These are phyloP conservation scores for Saxidomus purpurata DNA, from an alignment of 1,140 invertebrate species.

Conservation along the genomic window DNA sequence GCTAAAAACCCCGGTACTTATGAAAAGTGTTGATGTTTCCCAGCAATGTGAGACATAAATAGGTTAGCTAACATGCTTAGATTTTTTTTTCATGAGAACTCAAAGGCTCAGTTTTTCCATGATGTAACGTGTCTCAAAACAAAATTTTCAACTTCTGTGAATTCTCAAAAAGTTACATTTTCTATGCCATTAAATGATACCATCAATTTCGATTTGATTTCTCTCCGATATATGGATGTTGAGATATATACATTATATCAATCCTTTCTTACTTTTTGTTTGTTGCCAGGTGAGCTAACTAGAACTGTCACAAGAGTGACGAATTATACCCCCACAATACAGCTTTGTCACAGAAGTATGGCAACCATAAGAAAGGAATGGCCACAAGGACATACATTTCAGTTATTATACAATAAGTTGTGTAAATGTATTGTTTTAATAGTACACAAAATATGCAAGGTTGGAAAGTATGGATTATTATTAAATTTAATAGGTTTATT, in stretches of 20 bases:
- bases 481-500: no score
- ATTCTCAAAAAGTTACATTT: constrained; percentile 6
- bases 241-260: constrained; percentile 36
- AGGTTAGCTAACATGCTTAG: constrained; percentile 35
- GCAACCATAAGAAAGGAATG: no score
- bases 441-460: no score
- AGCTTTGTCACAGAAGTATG: no score
- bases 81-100: constrained; percentile 27
- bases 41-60: constrained; percentile 28
- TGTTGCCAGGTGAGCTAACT: background rate
- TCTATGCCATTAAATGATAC: constrained; percentile 14
- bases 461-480: no score
- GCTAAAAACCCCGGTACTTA: constrained; percentile 17
- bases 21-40: constrained; percentile 42
- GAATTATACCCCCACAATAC: no score
- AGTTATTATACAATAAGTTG: no score
- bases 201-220: constrained; percentile 27
- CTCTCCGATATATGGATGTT: constrained; percentile 5
- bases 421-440: no score
- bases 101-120: constrained; percentile 36
- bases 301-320: no score
- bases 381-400: no score
- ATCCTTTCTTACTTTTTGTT: constrained; percentile 33
- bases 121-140: constrained; percentile 41
- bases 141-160: constrained; percentile 19